Conservation (phyloP, 2,797 vertebrate genomes). For the Sitta carolinensis region DNA sequence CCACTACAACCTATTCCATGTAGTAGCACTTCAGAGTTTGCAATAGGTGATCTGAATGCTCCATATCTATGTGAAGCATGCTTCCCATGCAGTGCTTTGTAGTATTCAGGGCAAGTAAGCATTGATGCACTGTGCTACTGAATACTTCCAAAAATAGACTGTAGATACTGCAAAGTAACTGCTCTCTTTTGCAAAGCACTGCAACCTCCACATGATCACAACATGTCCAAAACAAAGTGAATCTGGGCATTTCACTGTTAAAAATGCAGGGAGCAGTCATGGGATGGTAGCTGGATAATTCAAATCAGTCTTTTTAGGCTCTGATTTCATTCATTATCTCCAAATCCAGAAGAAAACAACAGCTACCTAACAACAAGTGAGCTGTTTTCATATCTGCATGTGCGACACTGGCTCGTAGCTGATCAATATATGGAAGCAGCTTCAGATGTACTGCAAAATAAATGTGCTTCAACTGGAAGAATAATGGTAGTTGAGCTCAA, state of each 20-base stretch:
- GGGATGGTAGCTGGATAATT: not conserved
- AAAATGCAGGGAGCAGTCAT: not conserved
- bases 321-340: not conserved
- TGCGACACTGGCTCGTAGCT: not conserved
- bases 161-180: not conserved
- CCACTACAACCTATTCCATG: not conserved
- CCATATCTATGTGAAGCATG: not conserved
- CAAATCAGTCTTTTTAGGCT: not conserved
- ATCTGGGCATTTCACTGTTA: not conserved
- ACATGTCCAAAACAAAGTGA: not conserved
- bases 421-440: conserved; percentile 10
- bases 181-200: not conserved
- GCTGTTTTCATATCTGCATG: not conserved
- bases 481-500: not conserved
- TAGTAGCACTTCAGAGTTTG: not conserved
- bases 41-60: not conserved
- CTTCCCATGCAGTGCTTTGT: not conserved
- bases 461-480: not conserved
- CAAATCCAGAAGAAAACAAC: not conserved
- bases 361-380: not conserved
- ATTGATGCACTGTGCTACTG: not conserved
- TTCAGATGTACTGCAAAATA: conserved; percentile 13
- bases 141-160: conserved; percentile 2
- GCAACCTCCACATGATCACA: not conserved
- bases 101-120: not conserved